Conservation (phyloP, 2,888 invertebrate species). For the Imbricaverruca yamaguchii region DNA sequence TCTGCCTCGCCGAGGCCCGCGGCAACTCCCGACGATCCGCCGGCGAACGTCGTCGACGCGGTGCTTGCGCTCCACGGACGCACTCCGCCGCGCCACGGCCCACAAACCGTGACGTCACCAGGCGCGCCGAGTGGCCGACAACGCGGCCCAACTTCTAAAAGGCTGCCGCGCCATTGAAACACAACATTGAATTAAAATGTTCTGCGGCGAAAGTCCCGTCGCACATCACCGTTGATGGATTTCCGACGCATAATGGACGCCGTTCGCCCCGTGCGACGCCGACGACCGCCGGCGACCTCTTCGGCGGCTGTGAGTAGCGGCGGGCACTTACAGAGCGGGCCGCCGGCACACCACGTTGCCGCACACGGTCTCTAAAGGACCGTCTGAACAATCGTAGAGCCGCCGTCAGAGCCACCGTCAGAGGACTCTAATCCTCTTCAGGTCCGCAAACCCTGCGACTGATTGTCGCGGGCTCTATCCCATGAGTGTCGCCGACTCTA, state of each 20-base stretch:
- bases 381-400: too few species aligned
- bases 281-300: background rate
- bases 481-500: too few species aligned
- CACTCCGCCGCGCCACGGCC: too few species aligned
- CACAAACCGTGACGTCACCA: background rate
- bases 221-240: constrained; percentile 12
- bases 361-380: too few species aligned
- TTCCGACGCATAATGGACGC: background rate
- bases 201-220: background rate
- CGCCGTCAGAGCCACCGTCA: too few species aligned
- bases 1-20: too few species aligned
- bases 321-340: background rate
- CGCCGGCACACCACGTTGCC: background rate
- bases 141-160: background rate
- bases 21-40: too few species aligned
- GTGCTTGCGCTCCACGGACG: too few species aligned
- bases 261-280: background rate
- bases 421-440: too few species aligned
- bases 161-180: background rate
- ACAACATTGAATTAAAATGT: constrained; percentile 2
- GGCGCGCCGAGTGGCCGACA: background rate
- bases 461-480: too few species aligned
- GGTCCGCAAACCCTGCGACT: too few species aligned
- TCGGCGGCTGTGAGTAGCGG: background rate
- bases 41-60: too few species aligned